Conservation (phyloP, 2,888 invertebrate genomes). For the Tiphia femorata region DNA sequence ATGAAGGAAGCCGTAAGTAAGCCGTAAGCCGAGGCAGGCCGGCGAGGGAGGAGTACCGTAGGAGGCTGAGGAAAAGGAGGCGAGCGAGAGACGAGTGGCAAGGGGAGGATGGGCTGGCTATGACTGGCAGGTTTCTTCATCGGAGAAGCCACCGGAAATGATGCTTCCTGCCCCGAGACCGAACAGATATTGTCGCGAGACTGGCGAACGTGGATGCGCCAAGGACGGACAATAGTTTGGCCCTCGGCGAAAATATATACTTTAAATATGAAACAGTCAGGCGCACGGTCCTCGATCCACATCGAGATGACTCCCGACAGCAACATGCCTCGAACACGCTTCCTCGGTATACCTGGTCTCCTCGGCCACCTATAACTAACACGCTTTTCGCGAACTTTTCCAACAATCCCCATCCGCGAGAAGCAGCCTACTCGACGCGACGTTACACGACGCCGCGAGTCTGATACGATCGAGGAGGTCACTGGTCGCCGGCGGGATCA, state of each 20-base stretch:
- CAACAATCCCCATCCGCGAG: no score
- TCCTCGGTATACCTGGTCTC: constrained; percentile 9
- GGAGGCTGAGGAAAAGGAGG: constrained; percentile 1
- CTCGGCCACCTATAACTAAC: constrained; percentile 26
- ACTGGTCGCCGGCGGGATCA: no score
- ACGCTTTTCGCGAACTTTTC: constrained; percentile 24
- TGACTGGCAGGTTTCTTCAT: constrained; percentile 68
- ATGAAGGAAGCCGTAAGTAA: constrained; percentile 58
- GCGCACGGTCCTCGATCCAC: constrained; percentile 57
- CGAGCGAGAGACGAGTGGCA: no score
- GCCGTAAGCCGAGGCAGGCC: constrained; percentile 53
- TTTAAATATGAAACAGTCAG: constrained; percentile 68
- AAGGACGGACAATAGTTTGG: constrained; percentile 54
- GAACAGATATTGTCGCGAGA: constrained; percentile 55
- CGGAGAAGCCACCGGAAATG: constrained; percentile 68
- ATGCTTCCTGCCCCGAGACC: constrained; percentile 52
- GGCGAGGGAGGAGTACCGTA: no score
- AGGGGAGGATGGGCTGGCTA: constrained; percentile 43
- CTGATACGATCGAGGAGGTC: no score
- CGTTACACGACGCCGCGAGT: no score
- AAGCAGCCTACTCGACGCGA: no score
- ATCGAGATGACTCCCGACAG: constrained; percentile 58
- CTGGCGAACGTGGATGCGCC: constrained; percentile 28
- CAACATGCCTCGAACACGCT: constrained; percentile 50
- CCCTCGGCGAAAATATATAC: constrained; percentile 61